Evolutionary conservation across 2,797 vertebrate species (phyloP).

Genomic region (Acipenser ruthenus): DNA sequence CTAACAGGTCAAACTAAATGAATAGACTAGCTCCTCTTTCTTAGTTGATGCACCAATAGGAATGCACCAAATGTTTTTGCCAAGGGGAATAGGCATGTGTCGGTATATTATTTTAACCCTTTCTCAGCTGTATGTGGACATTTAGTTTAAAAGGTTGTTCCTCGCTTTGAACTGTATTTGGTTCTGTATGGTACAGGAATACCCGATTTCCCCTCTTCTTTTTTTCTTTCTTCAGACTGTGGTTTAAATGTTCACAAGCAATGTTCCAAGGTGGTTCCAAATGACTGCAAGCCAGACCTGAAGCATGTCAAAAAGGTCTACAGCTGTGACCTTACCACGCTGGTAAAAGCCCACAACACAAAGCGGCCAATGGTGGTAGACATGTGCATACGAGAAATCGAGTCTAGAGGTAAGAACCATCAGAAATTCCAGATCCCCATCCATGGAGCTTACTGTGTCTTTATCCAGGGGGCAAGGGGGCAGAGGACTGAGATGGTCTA

Average conservation of each 20-base stretch:
- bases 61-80: no score
- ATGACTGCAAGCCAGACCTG: conserved; percentile 94
- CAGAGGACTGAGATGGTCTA: not conserved
- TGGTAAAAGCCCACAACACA: conserved; percentile 87
- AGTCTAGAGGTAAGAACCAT: conserved; percentile 79
- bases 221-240: conserved; percentile 67
- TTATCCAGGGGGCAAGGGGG: no score
- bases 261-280: conserved; percentile 89
- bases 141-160: not conserved
- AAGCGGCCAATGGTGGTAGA: conserved; percentile 97
- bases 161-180: conserved; percentile 4
- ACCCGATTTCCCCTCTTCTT: not conserved
- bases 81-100: no score
- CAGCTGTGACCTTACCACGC: conserved; percentile 95
- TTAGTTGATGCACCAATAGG: no score
- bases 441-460: no score
- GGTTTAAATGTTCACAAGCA: conserved; percentile 97
- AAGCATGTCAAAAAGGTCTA: conserved; percentile 96
- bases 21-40: no score
- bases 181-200: not conserved
- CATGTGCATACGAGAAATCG: conserved; percentile 99
- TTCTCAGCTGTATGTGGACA: no score
- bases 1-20: no score
- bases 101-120: no score
- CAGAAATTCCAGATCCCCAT: no score